Evolutionary conservation across 2,113 vertebrate species (phyloP).

Genomic region (Odontophorus gujanensis): DNA sequence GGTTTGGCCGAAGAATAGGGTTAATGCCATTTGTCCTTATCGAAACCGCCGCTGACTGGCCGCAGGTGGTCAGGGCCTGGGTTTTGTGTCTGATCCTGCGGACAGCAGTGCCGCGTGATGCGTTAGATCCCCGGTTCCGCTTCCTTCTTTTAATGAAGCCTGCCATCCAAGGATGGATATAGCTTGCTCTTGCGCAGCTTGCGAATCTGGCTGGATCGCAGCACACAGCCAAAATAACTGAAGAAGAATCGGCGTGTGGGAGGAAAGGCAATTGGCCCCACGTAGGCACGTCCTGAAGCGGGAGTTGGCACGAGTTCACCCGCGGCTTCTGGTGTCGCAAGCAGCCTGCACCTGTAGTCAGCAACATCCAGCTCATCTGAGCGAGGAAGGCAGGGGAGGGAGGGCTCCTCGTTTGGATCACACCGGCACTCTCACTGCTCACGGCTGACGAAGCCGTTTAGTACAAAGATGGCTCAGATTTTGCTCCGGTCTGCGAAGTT

Average conservation of each 20-base stretch:
- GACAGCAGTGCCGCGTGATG: not conserved
- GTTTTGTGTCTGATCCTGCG: not conserved
- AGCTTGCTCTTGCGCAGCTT: not conserved
- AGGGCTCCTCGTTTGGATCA: not conserved
- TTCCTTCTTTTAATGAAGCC: not conserved
- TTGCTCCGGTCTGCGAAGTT: not conserved
- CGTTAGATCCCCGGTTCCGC: fast-evolving
- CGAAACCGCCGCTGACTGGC: not conserved
- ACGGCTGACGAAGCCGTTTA: not conserved
- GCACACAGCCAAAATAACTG: not conserved
- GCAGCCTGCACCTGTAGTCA: slow-evolving; percentile 26
- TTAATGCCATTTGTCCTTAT: not conserved
- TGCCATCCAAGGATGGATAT: not conserved
- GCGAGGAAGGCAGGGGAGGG: not conserved
- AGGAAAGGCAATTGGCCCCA: not conserved
- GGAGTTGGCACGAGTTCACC: slow-evolving; percentile 7
- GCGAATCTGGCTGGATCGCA: not conserved
- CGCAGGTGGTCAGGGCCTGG: not conserved
- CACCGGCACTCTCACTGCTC: not conserved
- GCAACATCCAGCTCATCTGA: not conserved
- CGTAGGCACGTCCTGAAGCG: not conserved
- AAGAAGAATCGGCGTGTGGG: not conserved
- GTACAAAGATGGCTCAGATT: slow-evolving; percentile 20
- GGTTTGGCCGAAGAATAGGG: not conserved
- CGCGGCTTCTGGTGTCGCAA: not conserved